These are phyloP conservation scores for Dromococcyx pavoninus DNA, from an alignment of 2,797 vertebrate genomes.

Conservation along the genomic window DNA sequence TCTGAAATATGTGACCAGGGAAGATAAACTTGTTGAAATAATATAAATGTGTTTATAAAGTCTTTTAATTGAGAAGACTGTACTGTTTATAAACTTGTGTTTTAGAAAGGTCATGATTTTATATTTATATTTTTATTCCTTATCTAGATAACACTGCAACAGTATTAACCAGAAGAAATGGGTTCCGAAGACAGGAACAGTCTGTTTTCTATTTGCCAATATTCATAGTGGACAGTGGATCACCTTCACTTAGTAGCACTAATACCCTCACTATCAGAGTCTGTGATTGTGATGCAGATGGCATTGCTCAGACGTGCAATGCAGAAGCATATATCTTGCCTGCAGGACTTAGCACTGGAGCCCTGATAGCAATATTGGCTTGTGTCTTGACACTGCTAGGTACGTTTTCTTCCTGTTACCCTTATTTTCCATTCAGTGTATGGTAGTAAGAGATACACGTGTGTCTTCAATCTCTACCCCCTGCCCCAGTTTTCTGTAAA, in stretches of 20 bases:
- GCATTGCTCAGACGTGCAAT: conserved; percentile 87
- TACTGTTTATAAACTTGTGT: not conserved
- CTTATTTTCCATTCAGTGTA: not conserved
- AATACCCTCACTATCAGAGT: conserved; percentile 93
- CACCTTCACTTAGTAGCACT: conserved; percentile 92
- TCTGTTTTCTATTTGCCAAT: conserved; percentile 88
- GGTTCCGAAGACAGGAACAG: conserved; percentile 91
- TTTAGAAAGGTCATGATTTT: not conserved
- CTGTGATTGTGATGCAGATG: conserved; percentile 89
- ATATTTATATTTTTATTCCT: not conserved
- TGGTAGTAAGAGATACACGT: not conserved
- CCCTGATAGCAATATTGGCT: conserved; percentile 93
- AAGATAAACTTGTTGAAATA: not conserved
- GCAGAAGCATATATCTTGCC: conserved; percentile 89
- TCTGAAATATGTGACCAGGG: not conserved
- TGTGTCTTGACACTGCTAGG: conserved; percentile 92
- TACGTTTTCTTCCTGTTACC: conserved; percentile 64
- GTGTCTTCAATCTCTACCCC: not conserved
- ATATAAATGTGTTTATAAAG: not conserved
- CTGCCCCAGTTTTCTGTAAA: not conserved
- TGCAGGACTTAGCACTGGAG: conserved; percentile 92
- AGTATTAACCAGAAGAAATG: conserved; percentile 85
- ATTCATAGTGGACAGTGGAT: conserved; percentile 91
- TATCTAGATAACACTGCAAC: conserved; percentile 92
- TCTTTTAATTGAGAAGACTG: not conserved